Conservation (phyloP, 1,140 invertebrate species). For the Calliopsis andreniformis region DNA sequence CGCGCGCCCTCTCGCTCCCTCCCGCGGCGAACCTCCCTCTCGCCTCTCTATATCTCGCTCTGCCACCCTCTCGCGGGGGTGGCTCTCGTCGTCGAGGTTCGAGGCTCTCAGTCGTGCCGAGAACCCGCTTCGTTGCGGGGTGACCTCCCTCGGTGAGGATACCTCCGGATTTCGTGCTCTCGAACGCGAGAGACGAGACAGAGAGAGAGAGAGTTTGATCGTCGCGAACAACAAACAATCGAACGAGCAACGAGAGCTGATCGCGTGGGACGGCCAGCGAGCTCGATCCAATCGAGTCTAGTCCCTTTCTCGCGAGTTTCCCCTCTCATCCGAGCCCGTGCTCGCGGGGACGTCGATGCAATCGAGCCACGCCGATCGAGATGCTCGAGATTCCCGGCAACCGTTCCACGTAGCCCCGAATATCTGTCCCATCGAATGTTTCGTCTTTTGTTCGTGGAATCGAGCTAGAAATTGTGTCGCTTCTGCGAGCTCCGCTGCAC, state of each 20-base stretch:
- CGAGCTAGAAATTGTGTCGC: not conserved
- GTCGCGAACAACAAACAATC: not conserved
- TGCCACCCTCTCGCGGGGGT: conserved; percentile 64
- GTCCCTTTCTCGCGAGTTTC: not conserved
- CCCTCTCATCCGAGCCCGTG: not conserved
- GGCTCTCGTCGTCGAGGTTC: conserved; percentile 67
- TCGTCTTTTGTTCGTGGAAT: not conserved
- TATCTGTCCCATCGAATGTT: not conserved
- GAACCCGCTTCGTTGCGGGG: conserved; percentile 74
- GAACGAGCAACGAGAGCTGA: not conserved
- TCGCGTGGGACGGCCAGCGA: not conserved
- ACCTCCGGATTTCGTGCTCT: conserved; percentile 6
- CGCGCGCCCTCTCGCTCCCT: conserved; percentile 35
- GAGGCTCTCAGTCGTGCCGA: conserved; percentile 74
- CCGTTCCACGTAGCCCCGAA: not conserved
- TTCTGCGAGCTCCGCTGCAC: not conserved
- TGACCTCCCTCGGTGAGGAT: conserved; percentile 57
- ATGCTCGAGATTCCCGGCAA: not conserved
- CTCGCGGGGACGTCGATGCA: not conserved
- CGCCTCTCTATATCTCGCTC: conserved; percentile 32
- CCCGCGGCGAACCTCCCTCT: conserved; percentile 11
- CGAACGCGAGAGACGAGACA: not conserved
- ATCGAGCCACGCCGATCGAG: not conserved
- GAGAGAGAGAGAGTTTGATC: not conserved
- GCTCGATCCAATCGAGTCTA: too few species aligned